A percentile compares a stretch with the other conserved stretches of the same genome.
Conservation (phyloP, 2,888 invertebrate genomes). For the Nemoura dubitans region DNA sequence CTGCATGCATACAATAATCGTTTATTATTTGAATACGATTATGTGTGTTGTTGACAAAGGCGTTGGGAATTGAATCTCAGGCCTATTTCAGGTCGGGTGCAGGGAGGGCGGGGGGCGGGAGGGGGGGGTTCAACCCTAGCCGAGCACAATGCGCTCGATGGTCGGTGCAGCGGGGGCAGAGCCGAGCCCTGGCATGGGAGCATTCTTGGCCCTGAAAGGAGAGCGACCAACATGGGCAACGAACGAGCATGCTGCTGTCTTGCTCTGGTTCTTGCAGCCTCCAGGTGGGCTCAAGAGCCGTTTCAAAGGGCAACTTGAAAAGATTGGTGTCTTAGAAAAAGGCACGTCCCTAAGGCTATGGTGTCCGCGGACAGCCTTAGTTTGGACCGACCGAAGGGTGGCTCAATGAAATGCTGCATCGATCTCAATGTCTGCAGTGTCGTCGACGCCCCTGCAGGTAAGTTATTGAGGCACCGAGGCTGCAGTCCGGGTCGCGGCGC, state of each 20-base stretch:
- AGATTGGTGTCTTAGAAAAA: not conserved
- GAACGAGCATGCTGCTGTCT: not conserved
- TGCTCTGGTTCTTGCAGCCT: not conserved
- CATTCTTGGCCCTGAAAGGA: constrained; percentile 20
- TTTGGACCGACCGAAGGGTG: constrained; percentile 1
- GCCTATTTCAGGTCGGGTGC: not conserved
- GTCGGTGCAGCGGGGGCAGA: not conserved
- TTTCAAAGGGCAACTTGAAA: constrained; percentile 5
- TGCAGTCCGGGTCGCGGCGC: too few species aligned
- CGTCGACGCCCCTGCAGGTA: not conserved
- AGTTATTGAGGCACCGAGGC: not conserved
- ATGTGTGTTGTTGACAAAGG: not conserved
- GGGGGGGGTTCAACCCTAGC: not conserved
- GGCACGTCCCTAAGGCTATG: not conserved
- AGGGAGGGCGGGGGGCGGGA: not conserved
- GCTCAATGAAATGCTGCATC: not conserved
- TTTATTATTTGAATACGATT: too few species aligned
- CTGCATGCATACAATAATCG: too few species aligned
- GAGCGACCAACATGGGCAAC: not conserved
- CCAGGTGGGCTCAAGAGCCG: constrained; percentile 22
- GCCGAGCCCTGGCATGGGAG: not conserved
- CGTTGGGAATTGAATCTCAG: not conserved
- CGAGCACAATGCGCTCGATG: not conserved
- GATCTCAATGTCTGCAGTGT: not conserved
- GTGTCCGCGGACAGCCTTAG: too few species aligned